Percentiles rank a stretch among this genome's conserved stretches.
These are phyloP conservation scores for Tenthredo notha DNA, from an alignment of 2,888 invertebrate genomes.

Conservation along the genomic window DNA sequence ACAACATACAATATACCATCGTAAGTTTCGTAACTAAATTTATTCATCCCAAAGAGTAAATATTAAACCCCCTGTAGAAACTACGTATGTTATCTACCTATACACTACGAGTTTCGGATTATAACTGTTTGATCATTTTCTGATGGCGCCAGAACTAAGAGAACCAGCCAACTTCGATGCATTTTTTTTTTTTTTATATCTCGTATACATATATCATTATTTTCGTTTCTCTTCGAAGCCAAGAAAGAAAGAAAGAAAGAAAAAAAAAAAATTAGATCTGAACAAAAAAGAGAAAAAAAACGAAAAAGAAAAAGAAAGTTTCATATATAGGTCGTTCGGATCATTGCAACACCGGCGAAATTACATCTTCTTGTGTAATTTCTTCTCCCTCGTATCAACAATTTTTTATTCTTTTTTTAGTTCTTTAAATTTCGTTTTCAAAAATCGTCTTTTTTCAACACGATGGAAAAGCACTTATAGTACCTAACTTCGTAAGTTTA, in stretches of 20 bases:
- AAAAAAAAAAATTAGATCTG: background rate
- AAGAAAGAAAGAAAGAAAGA: background rate
- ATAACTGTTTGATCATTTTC: constrained; percentile 11
- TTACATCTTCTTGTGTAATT: background rate
- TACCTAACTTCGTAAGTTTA: too few species aligned
- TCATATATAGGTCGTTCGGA: background rate
- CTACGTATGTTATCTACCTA: background rate
- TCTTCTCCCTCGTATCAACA: background rate
- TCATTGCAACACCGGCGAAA: background rate
- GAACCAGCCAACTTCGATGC: background rate
- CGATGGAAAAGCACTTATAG: too few species aligned
- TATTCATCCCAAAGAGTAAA: background rate
- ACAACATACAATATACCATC: background rate
- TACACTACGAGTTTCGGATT: background rate
- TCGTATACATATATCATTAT: too few species aligned
- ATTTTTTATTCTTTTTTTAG: too few species aligned
- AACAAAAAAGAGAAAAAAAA: background rate
- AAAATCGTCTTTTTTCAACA: too few species aligned
- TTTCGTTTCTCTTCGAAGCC: background rate
- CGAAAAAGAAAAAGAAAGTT: background rate
- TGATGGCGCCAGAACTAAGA: background rate
- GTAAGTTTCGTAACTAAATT: constrained; percentile 3
- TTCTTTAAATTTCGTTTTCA: too few species aligned
- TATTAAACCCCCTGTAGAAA: background rate
- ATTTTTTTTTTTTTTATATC: constrained; percentile 3